These are phyloP conservation scores for Austrofundulus limnaeus DNA, from an alignment of 2,113 vertebrate genomes.

Conservation along the genomic window DNA sequence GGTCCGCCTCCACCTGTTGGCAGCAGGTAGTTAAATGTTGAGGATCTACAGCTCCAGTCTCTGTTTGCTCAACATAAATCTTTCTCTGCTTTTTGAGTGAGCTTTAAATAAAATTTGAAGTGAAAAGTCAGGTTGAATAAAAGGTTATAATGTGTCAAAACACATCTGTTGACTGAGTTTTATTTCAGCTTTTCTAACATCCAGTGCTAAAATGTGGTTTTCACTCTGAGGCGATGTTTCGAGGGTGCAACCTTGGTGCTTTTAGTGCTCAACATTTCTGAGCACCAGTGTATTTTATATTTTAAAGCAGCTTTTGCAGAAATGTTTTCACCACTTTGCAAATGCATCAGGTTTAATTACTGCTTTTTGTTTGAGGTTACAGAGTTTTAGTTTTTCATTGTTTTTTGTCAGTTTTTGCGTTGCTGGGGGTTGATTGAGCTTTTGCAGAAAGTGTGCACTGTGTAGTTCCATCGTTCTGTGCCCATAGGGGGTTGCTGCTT, in stretches of 20 bases:
- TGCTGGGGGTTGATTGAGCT: slow-evolving; percentile 51
- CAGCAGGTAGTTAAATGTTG: not conserved
- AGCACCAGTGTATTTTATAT: not conserved
- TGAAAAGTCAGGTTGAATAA: slow-evolving; percentile 44
- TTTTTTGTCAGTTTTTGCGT: slow-evolving; percentile 25
- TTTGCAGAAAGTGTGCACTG: slow-evolving; percentile 45
- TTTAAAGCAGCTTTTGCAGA: slow-evolving; percentile 14
- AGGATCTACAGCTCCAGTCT: not conserved
- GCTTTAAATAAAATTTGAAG: slow-evolving; percentile 26
- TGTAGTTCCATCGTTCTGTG: slow-evolving; percentile 18
- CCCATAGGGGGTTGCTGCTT: slow-evolving; percentile 29
- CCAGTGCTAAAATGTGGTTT: not conserved
- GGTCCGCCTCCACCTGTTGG: too few species aligned
- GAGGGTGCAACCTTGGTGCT: slow-evolving; percentile 25
- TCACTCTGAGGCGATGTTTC: slow-evolving; percentile 4
- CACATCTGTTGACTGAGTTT: slow-evolving; percentile 31
- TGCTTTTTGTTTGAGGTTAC: not conserved
- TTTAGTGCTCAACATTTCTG: slow-evolving; percentile 17
- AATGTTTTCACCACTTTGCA: slow-evolving; percentile 6
- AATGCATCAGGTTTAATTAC: slow-evolving; percentile 5
- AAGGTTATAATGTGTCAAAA: slow-evolving; percentile 43
- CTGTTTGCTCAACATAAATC: slow-evolving; percentile 21
- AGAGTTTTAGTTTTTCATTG: not conserved
- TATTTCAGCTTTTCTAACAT: slow-evolving; percentile 15
- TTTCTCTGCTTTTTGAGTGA: too few species aligned